These are phyloP conservation scores for Metridium senile DNA, from an alignment of 92 coral and sea anemone genomes.

Conservation along the genomic window DNA sequence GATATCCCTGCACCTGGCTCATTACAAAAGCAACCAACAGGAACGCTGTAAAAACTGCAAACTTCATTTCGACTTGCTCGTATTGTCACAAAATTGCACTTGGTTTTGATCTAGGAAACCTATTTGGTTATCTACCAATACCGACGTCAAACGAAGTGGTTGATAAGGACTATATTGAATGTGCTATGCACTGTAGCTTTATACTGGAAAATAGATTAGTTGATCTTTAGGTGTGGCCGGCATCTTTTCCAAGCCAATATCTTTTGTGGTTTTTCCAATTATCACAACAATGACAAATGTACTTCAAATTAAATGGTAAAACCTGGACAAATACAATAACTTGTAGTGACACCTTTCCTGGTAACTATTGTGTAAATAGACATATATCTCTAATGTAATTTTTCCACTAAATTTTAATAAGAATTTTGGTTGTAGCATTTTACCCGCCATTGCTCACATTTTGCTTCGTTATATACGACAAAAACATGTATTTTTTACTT, in stretches of 20 bases:
- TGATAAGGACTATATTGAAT: too few species aligned
- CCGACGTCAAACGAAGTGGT: too few species aligned
- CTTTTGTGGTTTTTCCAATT: not conserved
- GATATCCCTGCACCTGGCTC: not conserved
- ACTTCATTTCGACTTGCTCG: not conserved
- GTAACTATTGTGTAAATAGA: not conserved
- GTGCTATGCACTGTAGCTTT: not conserved
- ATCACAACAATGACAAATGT: not conserved
- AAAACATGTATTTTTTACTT: too few species aligned
- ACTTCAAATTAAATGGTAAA: not conserved
- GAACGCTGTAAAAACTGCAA: not conserved
- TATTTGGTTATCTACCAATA: not conserved
- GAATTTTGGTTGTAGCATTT: too few species aligned
- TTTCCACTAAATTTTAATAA: too few species aligned
- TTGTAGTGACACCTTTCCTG: not conserved
- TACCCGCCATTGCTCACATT: too few species aligned
- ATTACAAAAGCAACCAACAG: not conserved
- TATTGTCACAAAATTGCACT: not conserved
- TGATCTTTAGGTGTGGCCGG: not conserved
- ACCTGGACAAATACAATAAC: not conserved
- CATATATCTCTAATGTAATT: too few species aligned
- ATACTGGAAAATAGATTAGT: not conserved
- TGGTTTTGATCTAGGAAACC: not conserved
- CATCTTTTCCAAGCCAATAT: not conserved
- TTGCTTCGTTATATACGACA: too few species aligned